Percentiles rank a stretch among this genome's conserved stretches.
Conservation (phyloP, 1,140 invertebrate genomes). For the Sitophilus oryzae region DNA sequence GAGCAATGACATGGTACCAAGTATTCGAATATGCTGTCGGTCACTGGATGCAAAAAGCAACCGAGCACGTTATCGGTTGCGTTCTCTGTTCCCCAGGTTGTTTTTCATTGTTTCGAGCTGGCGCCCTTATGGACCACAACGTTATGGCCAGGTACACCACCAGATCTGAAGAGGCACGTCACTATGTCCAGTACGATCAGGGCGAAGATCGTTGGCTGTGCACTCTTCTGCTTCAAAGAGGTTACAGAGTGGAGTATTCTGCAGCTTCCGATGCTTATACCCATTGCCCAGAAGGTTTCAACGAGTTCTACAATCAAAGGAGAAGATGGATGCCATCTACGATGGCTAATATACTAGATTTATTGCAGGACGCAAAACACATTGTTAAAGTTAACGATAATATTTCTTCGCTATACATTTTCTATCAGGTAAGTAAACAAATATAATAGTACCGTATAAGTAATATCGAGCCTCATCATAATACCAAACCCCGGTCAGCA, state of each 20-base stretch:
- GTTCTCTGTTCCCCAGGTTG: constrained; percentile 88
- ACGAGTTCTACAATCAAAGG: constrained; percentile 83
- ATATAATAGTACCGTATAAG: too few species aligned
- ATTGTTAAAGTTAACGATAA: constrained; percentile 79
- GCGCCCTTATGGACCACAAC: constrained; percentile 86
- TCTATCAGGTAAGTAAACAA: constrained; percentile 61
- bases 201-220: constrained; percentile 85
- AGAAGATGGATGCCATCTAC: constrained; percentile 86
- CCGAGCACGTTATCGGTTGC: constrained; percentile 85
- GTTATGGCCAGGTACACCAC: constrained; percentile 84
- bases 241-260: constrained; percentile 84
- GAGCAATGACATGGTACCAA: constrained; percentile 91
- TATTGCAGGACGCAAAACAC: constrained; percentile 64
- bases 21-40: constrained; percentile 91
- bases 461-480: too few species aligned
- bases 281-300: constrained; percentile 81
- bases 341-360: constrained; percentile 81
- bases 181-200: constrained; percentile 92
- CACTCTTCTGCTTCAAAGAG: constrained; percentile 77
- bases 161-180: constrained; percentile 69
- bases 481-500: too few species aligned
- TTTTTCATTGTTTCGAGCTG: constrained; percentile 83
- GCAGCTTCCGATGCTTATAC: constrained; percentile 90
- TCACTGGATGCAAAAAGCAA: constrained; percentile 94
- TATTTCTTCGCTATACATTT: constrained; percentile 76